Conservation (phyloP, 2,113 vertebrate genomes). For the Amblyopsis rosae region DNA sequence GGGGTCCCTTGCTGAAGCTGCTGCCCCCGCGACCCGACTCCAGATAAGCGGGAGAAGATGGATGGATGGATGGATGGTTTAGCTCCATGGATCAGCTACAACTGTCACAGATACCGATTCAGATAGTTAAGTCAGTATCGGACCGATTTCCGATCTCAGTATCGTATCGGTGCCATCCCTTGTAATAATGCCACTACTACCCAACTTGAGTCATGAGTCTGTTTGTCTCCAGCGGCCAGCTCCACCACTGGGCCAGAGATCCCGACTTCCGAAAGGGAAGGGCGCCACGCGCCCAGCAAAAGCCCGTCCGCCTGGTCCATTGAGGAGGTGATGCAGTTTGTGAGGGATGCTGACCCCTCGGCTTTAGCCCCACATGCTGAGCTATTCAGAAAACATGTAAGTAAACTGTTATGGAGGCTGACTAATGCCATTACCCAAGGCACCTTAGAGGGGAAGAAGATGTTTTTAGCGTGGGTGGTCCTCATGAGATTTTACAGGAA, state of each 20-base stretch:
- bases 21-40: too few relatives aligned
- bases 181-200: neutral
- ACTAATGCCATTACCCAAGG: conserved; percentile 3
- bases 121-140: neutral
- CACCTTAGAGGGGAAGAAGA: neutral
- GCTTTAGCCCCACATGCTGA: conserved; percentile 89
- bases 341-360: conserved; percentile 88
- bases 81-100: too few relatives aligned
- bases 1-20: too few relatives aligned
- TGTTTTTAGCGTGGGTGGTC: neutral
- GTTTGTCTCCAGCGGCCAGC: conserved; percentile 80
- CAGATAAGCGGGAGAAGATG: too few relatives aligned
- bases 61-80: too few relatives aligned
- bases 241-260: conserved; percentile 88
- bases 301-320: conserved; percentile 91
- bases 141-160: too few relatives aligned
- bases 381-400: conserved; percentile 93
- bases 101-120: too few relatives aligned
- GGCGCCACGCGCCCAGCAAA: conserved; percentile 66
- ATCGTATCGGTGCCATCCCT: too few relatives aligned
- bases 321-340: conserved; percentile 94
- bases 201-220: neutral
- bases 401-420: conserved; percentile 32
- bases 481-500: neutral
- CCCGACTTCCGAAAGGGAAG: conserved; percentile 77